These are phyloP conservation scores for Hyppa rectilinea DNA, from an alignment of 2,888 invertebrate genomes.

Conservation along the genomic window DNA sequence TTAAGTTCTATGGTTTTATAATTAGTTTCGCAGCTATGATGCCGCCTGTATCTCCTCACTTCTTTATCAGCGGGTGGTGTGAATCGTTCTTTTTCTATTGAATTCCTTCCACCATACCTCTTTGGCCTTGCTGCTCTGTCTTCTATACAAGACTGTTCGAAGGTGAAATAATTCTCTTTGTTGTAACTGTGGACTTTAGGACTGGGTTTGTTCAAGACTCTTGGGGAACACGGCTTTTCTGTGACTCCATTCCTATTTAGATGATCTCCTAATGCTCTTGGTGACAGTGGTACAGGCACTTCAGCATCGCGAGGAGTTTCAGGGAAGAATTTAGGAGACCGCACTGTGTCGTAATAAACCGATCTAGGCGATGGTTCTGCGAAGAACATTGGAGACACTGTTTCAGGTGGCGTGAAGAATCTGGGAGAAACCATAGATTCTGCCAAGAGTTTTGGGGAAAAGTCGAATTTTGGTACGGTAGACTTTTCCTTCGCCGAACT, in stretches of 20 bases:
- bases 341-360: slow-evolving; percentile 86
- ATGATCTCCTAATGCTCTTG: slow-evolving; percentile 80
- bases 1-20: slow-evolving; percentile 84
- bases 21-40: slow-evolving; percentile 87
- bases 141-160: slow-evolving; percentile 78
- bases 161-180: slow-evolving; percentile 88
- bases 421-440: slow-evolving; percentile 84
- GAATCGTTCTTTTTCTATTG: slow-evolving; percentile 84
- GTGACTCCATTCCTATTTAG: slow-evolving; percentile 81
- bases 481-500: slow-evolving; percentile 86
- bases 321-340: slow-evolving; percentile 87
- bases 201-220: slow-evolving; percentile 82
- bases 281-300: slow-evolving; percentile 84
- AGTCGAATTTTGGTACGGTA: slow-evolving; percentile 84
- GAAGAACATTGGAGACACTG: slow-evolving; percentile 85
- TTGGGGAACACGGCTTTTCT: slow-evolving; percentile 84
- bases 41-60: slow-evolving; percentile 82
- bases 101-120: slow-evolving; percentile 85
- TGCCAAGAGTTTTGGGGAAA: slow-evolving; percentile 84
- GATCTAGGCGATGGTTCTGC: slow-evolving; percentile 86
- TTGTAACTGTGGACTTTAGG: slow-evolving; percentile 86
- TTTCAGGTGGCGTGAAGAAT: slow-evolving; percentile 87
- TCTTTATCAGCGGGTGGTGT: slow-evolving; percentile 87
- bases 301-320: slow-evolving; percentile 84
- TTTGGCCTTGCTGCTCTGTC: slow-evolving; percentile 80